These are phyloP conservation scores for Trypoxylon attenuatum DNA, from an alignment of 2,888 invertebrate genomes.

Conservation along the genomic window DNA sequence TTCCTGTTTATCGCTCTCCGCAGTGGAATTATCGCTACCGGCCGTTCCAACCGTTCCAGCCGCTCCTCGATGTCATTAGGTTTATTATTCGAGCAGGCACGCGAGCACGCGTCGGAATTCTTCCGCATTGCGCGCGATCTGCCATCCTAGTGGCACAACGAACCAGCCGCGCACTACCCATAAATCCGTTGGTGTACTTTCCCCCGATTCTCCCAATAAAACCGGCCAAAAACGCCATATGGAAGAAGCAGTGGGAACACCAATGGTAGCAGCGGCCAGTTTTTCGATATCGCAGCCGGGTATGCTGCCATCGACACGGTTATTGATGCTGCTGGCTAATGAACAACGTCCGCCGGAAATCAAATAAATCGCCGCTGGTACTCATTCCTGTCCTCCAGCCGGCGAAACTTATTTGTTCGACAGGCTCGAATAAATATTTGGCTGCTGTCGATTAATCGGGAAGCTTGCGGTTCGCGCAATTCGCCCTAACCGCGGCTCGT, in stretches of 20 bases:
- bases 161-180: too few relatives aligned
- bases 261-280: too few relatives aligned
- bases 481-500: neutral
- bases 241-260: too few relatives aligned
- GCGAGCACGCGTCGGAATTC: neutral
- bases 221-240: too few relatives aligned
- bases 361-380: neutral
- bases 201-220: too few relatives aligned
- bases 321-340: neutral
- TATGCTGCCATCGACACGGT: neutral
- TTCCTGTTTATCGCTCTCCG: neutral
- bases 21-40: neutral
- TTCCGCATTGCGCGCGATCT: conserved; percentile 1
- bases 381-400: neutral
- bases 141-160: too few relatives aligned
- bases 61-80: neutral
- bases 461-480: neutral
- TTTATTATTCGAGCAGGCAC: neutral
- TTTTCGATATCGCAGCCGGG: too few relatives aligned
- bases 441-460: neutral
- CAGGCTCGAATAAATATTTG: neutral
- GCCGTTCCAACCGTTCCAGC: neutral
- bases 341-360: neutral
- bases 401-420: neutral
- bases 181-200: too few relatives aligned